Conservation (phyloP, 2,113 vertebrate species). For the Paradisaea rubra region DNA sequence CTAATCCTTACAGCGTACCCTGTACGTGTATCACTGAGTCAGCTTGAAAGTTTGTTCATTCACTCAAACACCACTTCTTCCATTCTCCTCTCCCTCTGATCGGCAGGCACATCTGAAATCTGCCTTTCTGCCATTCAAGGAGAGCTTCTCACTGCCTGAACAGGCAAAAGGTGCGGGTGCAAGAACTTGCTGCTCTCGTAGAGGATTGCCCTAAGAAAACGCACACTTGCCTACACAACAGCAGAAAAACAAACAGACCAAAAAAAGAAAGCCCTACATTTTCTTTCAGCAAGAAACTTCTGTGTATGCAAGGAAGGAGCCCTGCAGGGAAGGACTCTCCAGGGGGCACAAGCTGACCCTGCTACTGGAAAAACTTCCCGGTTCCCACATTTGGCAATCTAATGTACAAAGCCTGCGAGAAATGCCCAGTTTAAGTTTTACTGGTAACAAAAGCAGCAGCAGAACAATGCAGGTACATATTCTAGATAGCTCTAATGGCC, state of each 20-base stretch:
- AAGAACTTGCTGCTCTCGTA: not conserved
- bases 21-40: constrained; percentile 49
- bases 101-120: not conserved
- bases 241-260: not conserved
- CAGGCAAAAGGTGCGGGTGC: not conserved
- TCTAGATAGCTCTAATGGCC: not conserved
- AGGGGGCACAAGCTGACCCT: not conserved
- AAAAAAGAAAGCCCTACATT: not conserved
- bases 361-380: not conserved
- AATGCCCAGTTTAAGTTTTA: not conserved
- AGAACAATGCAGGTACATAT: not conserved
- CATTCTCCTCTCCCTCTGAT: constrained; percentile 28
- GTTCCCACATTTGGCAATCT: not conserved
- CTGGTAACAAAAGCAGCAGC: not conserved
- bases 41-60: constrained; percentile 66
- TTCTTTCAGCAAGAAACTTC: not conserved
- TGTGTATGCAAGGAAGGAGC: not conserved
- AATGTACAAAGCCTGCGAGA: fast-evolving
- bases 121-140: not conserved
- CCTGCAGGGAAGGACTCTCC: not conserved
- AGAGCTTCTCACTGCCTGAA: not conserved
- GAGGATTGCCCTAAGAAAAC: not conserved
- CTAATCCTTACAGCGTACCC: constrained; percentile 56
- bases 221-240: not conserved
- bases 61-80: constrained; percentile 59